Base-by-base conservation (phyloP, 1,140 invertebrate species). In the Diachasmimorpha longicaudata region DNA sequence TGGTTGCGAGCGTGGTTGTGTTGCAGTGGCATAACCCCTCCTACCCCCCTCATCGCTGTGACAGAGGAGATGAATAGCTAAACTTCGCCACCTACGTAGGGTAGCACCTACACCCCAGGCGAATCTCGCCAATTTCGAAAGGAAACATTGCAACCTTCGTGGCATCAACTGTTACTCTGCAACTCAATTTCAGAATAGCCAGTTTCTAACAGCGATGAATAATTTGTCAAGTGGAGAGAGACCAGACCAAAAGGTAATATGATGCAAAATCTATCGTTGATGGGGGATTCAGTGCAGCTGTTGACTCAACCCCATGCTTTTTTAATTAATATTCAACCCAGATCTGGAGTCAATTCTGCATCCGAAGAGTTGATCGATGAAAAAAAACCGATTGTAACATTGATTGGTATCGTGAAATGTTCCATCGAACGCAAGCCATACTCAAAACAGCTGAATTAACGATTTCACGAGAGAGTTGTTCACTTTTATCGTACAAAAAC, bases 31-130 rank as follows among this genome's bases (percentile, higher is more conserved):
- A 76, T 77, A 81, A 31, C 31, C 31, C 6, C 31, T n/a, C n/a
- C n/a, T 80, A 81, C 80, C 77, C 75, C 74, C 58, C 58, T 25
- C 48, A 1, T 16, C 48, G 21, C 58, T 13, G 72, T 78, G 81
- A 80, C 79, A 79, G 74, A 67, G 48, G 58, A 63, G 78, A 83
- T 81, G 82, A 83, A 82, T 81, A 81, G 79, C 80, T 69, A 42
- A 74, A 70, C 77, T 63, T 77, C 70, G 75, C 71, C 58, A 76
- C 72, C 52, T 78, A 82, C 75, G 73, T 80, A 70, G 78, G 70
- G 75, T 72, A n/a, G 48, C 16, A 42, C 13, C 76, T 76, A 79
- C 79, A 31, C 78, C 19, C 23, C 19, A 63, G 4, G 11, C 10
- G 0, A 63, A 1, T 19, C 21, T 63, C 23, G 19, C 58, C 23